These are phyloP conservation scores for Pachyseris speciosa DNA, from an alignment of 64 coral and sea anemone genomes.

Conservation along the genomic window DNA sequence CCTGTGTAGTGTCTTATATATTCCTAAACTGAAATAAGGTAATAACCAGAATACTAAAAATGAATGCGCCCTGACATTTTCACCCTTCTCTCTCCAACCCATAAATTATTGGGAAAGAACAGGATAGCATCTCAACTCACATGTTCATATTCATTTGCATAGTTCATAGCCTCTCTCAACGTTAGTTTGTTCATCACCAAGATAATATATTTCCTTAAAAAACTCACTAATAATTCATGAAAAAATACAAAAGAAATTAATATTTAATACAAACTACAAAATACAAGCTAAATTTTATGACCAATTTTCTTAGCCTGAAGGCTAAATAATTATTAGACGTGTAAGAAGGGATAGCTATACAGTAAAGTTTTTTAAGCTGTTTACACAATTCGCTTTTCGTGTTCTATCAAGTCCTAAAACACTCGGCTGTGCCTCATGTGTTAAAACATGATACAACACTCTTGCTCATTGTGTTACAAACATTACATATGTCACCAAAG, in stretches of 20 bases:
- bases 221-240: neutral
- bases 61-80: no score
- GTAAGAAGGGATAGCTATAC: slow-evolving; percentile 6
- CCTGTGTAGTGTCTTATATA: no score
- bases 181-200: no score
- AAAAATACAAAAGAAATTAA: slow-evolving; percentile 13
- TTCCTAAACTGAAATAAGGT: no score
- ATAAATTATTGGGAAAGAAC: no score
- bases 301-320: neutral
- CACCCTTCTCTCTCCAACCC: no score
- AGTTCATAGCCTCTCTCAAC: no score
- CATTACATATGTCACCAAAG: no score
- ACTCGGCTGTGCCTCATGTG: neutral
- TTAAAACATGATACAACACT: neutral
- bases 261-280: neutral
- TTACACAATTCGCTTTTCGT: neutral
- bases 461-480: neutral
- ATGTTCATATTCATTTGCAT: no score
- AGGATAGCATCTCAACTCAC: no score
- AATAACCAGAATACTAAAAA: no score
- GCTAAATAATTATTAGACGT: neutral
- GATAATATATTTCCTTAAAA: no score
- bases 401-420: slow-evolving; percentile 2
- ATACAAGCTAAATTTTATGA: neutral
- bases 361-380: neutral